Evolutionary conservation across 2,888 invertebrate genomes (phyloP), one percentile per base, ranked within the genome.

Genomic region (Pristionchus maxplancki): DNA sequence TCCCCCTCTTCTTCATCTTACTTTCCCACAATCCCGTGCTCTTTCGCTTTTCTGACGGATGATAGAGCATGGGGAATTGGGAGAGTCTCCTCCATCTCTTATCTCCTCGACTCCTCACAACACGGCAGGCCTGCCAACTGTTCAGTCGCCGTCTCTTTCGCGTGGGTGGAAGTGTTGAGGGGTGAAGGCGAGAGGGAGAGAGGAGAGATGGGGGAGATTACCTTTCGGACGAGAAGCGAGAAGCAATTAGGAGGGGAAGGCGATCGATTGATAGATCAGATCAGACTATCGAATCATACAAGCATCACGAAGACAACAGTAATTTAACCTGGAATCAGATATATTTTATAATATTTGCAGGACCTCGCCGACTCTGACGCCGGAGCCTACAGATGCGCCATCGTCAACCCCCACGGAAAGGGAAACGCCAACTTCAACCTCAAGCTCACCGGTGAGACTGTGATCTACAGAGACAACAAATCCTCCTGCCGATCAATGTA

Each of bases 381-480:
- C 78, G 95, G 95, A 88, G 93, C 94, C 78, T 95, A 95, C 93
- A 91, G 94, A 88, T 95, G 95, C 90, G 94, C 94, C 90, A 95
- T 95, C 85, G 95, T 94, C 88, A 95, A 95, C 90, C 94, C 95
- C 58, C 94, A 94, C 91, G 95, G 95, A 89, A 95, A 95, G 91
- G 95, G 95, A 89, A 95, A 95, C 89, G 95, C 95, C 91, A 95
- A 95, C 93, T 95, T 95, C 93, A 95, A 95, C 92, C 91, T 95
- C 62, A 95, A 95, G 89, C 92, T 95, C 48, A 95, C 95, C 53
- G 95, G 94, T 92, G 44, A 37, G 88, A 83, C 40, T 44, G n/a
- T 3, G 20, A 3, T 17, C 24, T 74, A 44, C 44, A 24, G 24
- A 31, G 6, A 50, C 78, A 17, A 9, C 0, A 31, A 31, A 82